A percentile compares a stretch with the other conserved stretches of the same genome.
Evolutionary conservation across 2,797 vertebrate species (phyloP).

Genomic region (Uromys caudimaculatus): DNA sequence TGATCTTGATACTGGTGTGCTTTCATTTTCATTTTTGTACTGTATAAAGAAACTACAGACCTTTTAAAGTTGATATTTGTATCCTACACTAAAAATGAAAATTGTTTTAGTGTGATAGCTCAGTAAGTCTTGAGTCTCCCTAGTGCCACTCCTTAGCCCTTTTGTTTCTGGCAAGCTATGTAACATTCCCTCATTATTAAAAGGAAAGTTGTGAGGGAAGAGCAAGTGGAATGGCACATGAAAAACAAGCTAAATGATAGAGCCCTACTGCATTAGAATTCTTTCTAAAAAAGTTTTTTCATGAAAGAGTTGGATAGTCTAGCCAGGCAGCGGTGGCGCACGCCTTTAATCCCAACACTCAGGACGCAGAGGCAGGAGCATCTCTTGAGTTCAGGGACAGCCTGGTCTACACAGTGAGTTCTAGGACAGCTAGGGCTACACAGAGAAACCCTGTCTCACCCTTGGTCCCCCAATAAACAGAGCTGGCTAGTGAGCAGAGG

Average conservation of each 20-base stretch:
- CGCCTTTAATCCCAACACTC: neutral
- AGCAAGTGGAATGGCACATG: slow-evolving; percentile 15
- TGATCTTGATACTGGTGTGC: neutral
- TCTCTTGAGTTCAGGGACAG: neutral
- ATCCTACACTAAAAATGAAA: slow-evolving; percentile 53
- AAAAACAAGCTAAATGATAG: slow-evolving; percentile 34
- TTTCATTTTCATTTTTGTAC: slow-evolving; percentile 45
- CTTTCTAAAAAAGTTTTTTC: slow-evolving; percentile 1
- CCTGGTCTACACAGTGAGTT: neutral
- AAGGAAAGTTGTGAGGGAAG: slow-evolving; percentile 19
- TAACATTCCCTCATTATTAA: slow-evolving; percentile 58
- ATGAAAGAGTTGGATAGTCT: slow-evolving; percentile 11
- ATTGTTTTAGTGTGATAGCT: slow-evolving; percentile 13
- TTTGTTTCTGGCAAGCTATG: slow-evolving; percentile 29
- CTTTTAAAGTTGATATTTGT: slow-evolving; percentile 55
- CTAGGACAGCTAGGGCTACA: neutral
- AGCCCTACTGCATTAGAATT: neutral
- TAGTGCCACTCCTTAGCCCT: slow-evolving; percentile 19
- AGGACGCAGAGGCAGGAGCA: neutral
- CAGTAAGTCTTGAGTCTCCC: neutral
- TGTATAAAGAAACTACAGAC: slow-evolving; percentile 34
- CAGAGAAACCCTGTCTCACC: neutral
- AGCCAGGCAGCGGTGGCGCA: neutral
- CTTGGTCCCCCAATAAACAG: neutral
- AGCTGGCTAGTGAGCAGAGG: neutral